phyloP scores from a whole-genome alignment of 2,797 vertebrate species.

The Sternotherus odoratus region DNA sequence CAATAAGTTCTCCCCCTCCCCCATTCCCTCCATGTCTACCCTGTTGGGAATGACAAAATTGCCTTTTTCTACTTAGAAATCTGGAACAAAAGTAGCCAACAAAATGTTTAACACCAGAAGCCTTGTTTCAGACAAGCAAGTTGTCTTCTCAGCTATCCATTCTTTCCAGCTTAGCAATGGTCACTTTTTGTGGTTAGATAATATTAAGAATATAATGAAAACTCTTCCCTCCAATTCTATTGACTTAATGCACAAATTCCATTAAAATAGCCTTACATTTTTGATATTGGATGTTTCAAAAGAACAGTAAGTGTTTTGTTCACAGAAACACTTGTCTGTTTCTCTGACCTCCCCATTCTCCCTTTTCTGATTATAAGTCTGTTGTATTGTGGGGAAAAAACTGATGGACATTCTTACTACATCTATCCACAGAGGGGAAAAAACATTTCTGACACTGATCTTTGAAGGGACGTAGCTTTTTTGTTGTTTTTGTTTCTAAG shows the following conservation, averaged over 20 bases:
- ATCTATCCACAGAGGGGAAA: conserved; percentile 28
- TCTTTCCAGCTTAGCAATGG: conserved; percentile 14
- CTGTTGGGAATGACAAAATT: conserved; percentile 37
- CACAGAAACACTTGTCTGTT: conserved; percentile 27
- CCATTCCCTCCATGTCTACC: background rate
- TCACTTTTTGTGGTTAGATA: conserved; percentile 10
- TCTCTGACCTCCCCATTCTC: background rate
- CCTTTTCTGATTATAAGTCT: conserved; percentile 50
- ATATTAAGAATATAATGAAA: conserved; percentile 36
- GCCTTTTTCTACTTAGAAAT: conserved; percentile 59
- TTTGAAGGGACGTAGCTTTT: conserved; percentile 48
- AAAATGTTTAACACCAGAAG: conserved; percentile 53
- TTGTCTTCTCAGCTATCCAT: conserved; percentile 22
- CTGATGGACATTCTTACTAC: conserved; percentile 38
- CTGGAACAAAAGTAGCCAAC: conserved; percentile 44
- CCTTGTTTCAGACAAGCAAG: conserved; percentile 40
- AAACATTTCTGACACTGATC: background rate
- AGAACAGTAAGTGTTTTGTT: background rate
- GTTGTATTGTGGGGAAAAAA: conserved; percentile 19
- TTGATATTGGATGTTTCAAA: conserved; percentile 61
- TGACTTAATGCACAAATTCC: conserved; percentile 51
- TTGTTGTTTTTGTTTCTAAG: conserved; percentile 36
- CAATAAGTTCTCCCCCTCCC: conserved; percentile 40
- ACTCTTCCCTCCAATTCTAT: conserved; percentile 38
- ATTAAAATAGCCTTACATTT: conserved; percentile 51